Percentiles rank a stretch among this genome's conserved stretches.
Evolutionary conservation across 2,888 invertebrate genomes (phyloP).

Genomic region (Metacarcinus magister): DNA sequence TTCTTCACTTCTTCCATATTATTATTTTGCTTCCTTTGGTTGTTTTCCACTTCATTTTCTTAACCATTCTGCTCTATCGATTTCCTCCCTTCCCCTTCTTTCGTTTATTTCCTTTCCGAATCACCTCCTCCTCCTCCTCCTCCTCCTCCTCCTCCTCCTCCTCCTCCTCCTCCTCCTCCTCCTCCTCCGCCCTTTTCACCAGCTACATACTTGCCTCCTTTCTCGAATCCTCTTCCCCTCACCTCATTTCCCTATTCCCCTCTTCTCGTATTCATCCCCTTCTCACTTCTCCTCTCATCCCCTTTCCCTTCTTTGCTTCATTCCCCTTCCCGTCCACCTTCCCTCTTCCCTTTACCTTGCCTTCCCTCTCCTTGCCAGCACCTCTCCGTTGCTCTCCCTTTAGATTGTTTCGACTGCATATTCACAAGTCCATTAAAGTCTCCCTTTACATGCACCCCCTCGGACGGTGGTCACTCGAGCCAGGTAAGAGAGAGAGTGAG

Average conservation of each 20-base stretch:
- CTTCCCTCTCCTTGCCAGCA: neutral
- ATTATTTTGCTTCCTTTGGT: neutral
- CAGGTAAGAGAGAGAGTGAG: neutral
- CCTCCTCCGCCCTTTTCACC: neutral
- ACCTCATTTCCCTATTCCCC: constrained; percentile 45
- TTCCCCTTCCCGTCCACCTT: neutral
- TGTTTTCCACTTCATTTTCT: neutral
- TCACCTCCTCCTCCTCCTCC: constrained; percentile 30
- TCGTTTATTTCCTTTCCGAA: neutral
- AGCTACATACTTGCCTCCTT: neutral
- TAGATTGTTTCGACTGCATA: constrained; percentile 57
- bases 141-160: neutral
- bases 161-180: neutral
- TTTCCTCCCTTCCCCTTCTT: neutral
- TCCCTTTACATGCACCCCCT: constrained; percentile 43
- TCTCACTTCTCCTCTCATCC: constrained; percentile 4
- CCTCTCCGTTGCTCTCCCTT: constrained; percentile 5
- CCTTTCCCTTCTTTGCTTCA: neutral
- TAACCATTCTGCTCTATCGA: neutral
- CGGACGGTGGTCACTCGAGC: constrained; percentile 11
- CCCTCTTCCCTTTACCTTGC: neutral
- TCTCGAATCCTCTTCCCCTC: neutral
- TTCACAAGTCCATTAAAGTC: constrained; percentile 64
- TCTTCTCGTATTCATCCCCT: neutral
- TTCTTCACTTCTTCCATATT: neutral